Percentiles rank a stretch among this genome's conserved stretches.
These are phyloP conservation scores for Ochotona princeps DNA, from an alignment of 2,113 vertebrate genomes.

Conservation along the genomic window DNA sequence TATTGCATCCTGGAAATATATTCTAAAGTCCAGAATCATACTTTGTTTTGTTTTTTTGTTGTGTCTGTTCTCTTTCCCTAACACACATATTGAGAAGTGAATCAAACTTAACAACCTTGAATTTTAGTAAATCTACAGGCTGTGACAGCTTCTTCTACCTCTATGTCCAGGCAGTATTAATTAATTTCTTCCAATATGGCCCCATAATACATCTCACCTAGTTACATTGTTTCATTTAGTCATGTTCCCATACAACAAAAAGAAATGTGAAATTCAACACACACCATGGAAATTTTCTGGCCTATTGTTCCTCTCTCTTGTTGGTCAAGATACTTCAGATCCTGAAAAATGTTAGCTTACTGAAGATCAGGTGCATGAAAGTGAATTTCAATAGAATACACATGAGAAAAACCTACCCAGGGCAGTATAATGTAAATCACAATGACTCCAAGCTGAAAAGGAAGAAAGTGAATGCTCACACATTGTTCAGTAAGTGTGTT, in stretches of 20 bases:
- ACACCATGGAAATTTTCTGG: neutral
- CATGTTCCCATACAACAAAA: neutral
- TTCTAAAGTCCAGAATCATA: neutral
- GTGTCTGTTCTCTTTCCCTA: neutral
- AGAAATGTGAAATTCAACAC: neutral
- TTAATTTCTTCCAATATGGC: neutral
- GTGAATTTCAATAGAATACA: neutral
- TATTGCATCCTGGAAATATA: neutral
- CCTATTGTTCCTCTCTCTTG: neutral
- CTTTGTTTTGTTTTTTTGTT: neutral
- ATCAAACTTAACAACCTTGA: neutral
- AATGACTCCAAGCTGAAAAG: neutral
- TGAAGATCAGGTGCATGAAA: neutral
- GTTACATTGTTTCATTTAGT: neutral
- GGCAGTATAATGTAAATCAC: neutral
- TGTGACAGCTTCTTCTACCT: neutral
- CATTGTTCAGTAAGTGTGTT: neutral
- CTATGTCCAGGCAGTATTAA: neutral
- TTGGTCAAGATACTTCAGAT: neutral
- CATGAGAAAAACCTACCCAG: neutral
- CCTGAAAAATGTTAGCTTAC: neutral
- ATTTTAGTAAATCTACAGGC: neutral
- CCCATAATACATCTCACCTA: neutral
- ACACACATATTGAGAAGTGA: neutral
- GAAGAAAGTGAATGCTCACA: neutral